Evolutionary conservation across 1,140 invertebrate genomes (phyloP), one percentile per base, ranked within the genome.

Genomic region (Dinoponera quadriceps): DNA sequence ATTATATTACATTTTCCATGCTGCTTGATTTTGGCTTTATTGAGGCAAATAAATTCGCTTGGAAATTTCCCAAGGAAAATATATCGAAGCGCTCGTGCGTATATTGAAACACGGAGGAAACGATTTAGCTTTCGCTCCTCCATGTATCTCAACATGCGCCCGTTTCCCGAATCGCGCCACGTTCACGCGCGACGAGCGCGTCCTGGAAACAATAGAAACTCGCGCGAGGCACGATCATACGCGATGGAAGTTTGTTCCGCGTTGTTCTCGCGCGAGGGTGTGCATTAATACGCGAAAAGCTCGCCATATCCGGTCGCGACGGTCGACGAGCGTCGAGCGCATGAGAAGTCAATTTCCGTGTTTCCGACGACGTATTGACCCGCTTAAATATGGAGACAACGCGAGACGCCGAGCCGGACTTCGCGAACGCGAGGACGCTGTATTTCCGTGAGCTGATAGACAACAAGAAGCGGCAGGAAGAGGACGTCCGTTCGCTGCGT

Each of bases 361-460:
- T 71, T 71, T 51, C 63, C 54, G 49, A 44, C 55, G 20, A 13
- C 14, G 48, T 69, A 44, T 22, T 4, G 55, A n/a, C 33, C 25
- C 48, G 7, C 49, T 54, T 29, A 25, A 74, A 80, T 57, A 57
- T n/a, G 48, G 13, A 69, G 29, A 78, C 7, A 51, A 88, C 82
- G 68, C 65, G 27, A 14, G 3, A 69, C 5, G 65, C 60, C 3
- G 72, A 88, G 44, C 87, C 87, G 18, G 54, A 88, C 29, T 87
- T 88, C 44, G 77, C 77, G 25, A 85, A 88, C 22, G 57, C 83
- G 27, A 88, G 60, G 59, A 87, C 86, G 51, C 20, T 88, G 11
- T 72, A 78, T 4, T 73, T 85, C 29, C 77, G 60, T 0, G 69
- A 82, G 14, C 49, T 82, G 54, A 27, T 77, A 0, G 60, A 81